Percentiles rank a stretch among this genome's conserved stretches.
These are phyloP conservation scores for Scaptomyza polygonia DNA, from an alignment of 2,888 invertebrate species.

Conservation along the genomic window DNA sequence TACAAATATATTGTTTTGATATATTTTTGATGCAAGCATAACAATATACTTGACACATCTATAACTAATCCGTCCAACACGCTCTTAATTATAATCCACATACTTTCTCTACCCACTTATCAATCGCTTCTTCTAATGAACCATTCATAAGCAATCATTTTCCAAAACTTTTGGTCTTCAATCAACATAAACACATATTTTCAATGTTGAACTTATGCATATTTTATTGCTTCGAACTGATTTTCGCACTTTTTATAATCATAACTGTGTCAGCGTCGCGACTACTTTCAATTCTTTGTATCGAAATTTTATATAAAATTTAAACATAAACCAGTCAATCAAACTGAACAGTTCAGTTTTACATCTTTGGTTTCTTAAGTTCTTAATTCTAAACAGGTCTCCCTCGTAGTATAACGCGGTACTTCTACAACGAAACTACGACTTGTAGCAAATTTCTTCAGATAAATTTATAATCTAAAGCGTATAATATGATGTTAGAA, in stretches of 20 bases:
- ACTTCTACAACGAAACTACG: too few relatives aligned
- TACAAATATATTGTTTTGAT: background rate
- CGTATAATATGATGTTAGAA: too few relatives aligned
- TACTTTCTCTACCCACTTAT: slow-evolving; percentile 17
- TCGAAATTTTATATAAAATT: slow-evolving; percentile 38
- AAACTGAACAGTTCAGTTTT: too few relatives aligned
- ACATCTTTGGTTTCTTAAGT: too few relatives aligned
- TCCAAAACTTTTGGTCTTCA: slow-evolving; percentile 1
- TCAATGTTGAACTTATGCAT: slow-evolving; percentile 34
- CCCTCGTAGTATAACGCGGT: too few relatives aligned
- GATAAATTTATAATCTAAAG: too few relatives aligned
- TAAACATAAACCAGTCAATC: slow-evolving; percentile 18
- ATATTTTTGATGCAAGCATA: background rate
- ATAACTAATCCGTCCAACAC: background rate
- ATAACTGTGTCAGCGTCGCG: slow-evolving; percentile 54
- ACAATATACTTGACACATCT: background rate
- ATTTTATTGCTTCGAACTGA: slow-evolving; percentile 25
- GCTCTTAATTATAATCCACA: background rate
- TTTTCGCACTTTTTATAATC: slow-evolving; percentile 31
- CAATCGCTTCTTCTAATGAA: slow-evolving; percentile 16
- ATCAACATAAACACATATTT: slow-evolving; percentile 19
- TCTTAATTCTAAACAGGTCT: too few relatives aligned
- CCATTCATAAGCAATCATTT: slow-evolving; percentile 27
- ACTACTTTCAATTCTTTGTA: slow-evolving; percentile 62
- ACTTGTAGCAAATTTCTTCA: too few relatives aligned